Evolutionary conservation across 2,113 vertebrate genomes (phyloP), one percentile per base, ranked within the genome.

Genomic region (Platanista minor): DNA sequence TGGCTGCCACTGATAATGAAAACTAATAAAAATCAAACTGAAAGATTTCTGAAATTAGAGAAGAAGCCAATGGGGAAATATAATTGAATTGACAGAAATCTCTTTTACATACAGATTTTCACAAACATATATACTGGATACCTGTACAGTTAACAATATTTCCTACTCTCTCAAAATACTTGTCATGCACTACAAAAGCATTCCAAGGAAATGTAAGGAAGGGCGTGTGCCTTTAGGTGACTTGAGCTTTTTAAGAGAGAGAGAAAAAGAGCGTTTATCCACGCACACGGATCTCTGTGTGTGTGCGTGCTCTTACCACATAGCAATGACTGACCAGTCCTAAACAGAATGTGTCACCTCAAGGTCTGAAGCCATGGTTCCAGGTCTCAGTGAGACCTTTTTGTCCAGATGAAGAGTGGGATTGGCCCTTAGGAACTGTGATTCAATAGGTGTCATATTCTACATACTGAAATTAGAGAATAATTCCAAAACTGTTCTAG

Each of bases 31-130:
- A 84, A 36, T 25, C 21, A 52, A 39, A 49, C 31, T 31, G 39
- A 54, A 90, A 39, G 9, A 59, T 83, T 95, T 80, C 27, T 66
- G 66, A 43, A 87, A 57, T 93, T 72, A 93, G 72, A 95, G 36
- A 92, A 27, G 7, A 86, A 87, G 7, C 20, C 77, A 77, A 39
- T 85, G 49, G 82, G 31, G 77, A 90, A 85, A 67, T 36, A 54
- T 4, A 11, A 93, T 14, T 87, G n/a, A 87, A 54, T 75, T 77
- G 54, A 88, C 33, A 89, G 14, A 66, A 64, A 85, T 90, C 39
- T 93, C 12, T 85, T 78, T 87, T 54, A 93, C 20, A 31, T 77
- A 20, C 6, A 94, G 31, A 64, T 92, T 91, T 92, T 89, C 57
- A 86, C 33, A 78, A 71, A 94, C 3, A 12, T 21, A 25, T n/a